phyloP scores from a whole-genome alignment of 2,113 vertebrate genomes.

The Natator depressus region DNA sequence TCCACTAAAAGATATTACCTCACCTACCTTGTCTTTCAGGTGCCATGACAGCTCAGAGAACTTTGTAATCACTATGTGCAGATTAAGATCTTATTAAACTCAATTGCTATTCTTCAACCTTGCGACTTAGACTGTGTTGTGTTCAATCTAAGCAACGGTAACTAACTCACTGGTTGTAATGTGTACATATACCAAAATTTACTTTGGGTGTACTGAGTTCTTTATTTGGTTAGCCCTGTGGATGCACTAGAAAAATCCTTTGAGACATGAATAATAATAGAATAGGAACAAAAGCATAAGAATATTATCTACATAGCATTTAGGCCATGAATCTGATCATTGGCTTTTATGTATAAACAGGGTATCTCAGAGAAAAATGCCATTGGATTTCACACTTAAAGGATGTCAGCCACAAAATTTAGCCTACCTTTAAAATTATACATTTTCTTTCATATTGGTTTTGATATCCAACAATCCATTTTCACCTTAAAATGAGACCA shows the following conservation, averaged over 20 bases:
- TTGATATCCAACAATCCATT: not conserved
- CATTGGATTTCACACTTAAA: not conserved
- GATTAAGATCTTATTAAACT: not conserved
- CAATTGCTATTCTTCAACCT: not conserved
- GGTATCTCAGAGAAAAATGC: not conserved
- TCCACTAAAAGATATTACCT: not conserved
- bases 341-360: not conserved
- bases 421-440: not conserved
- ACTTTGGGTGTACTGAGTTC: not conserved
- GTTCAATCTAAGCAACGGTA: not conserved
- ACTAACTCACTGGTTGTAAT: not conserved
- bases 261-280: not conserved
- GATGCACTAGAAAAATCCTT: not conserved
- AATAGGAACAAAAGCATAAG: not conserved
- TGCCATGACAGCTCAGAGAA: not conserved
- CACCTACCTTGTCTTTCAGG: not conserved
- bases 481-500: not conserved
- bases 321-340: not conserved
- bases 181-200: not conserved
- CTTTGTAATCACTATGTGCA: not conserved
- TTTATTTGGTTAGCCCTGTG: not conserved
- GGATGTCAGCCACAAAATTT: not conserved
- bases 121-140: not conserved
- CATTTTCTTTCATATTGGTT: not conserved
- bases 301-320: not conserved